Base-by-base conservation (phyloP, 2,888 invertebrate genomes). In the Lumbricus terrestris region DNA sequence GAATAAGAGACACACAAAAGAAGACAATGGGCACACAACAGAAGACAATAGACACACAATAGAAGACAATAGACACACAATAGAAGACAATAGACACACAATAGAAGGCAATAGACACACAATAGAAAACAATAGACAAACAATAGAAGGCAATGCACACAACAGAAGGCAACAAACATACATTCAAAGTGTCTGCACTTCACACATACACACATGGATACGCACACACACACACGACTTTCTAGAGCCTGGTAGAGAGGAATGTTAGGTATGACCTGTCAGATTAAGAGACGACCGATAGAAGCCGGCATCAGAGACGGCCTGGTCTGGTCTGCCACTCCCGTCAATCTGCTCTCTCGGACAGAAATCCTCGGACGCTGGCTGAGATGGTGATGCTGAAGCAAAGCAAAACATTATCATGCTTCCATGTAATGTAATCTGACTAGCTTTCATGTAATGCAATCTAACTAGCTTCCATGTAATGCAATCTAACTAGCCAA, bases 241-340 rank as follows among this genome's bases (percentile, higher is more conserved):
- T 69, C 11, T 69, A 69, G 29, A 69, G 69, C 13, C 8, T n/a
- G 1, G n/a, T n/a, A 69, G n/a, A 69, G 13, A 69, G n/a, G n/a
- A 85, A 85, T 15, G 15, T 23, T 35, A n/a, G 16, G 34, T 35
- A 6, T 0, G 37, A 85, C 85, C 85, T 35, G 34, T 85, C 11
- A 85, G 85, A 85, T 34, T 37, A 0, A 85, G 33, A 35, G 85
- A 85, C 13, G 85, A 37, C n/a, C 85, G 85, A 37, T 85, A 85
- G 85, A 85, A 37, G 0, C 85, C 85, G 85, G 34, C 20, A n/a
- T 69, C 69, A 11, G 69, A 69, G 85, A 35, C 85, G 1, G n/a
- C 85, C 85, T 85, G 85, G 35, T 85, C 85, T 23, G 23, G 35
- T 85, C 85, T 85, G 35, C 85, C 85, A 35, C 85, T 85, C 85